Percentiles rank a stretch among this genome's conserved stretches.
Evolutionary conservation across 2,888 invertebrate genomes (phyloP).

Genomic region (Campoletis raptor): DNA sequence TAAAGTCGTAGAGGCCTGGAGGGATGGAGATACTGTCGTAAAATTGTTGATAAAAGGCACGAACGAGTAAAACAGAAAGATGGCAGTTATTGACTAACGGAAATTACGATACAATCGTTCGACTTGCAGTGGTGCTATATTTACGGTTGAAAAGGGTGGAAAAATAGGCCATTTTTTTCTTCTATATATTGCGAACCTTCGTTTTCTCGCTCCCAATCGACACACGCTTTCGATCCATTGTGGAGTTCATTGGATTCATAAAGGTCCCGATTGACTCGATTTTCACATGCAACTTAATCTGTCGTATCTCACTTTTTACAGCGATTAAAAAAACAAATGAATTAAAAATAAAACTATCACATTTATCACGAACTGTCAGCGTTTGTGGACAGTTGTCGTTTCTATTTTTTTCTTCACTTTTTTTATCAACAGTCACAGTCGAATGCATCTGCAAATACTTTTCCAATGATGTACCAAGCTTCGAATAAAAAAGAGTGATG

Average conservation of each 20-base stretch:
- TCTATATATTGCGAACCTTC: background rate
- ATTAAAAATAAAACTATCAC: slow-evolving; percentile 2
- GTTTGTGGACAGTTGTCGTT: background rate
- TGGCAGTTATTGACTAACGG: slow-evolving; percentile 69
- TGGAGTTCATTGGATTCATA: slow-evolving; percentile 14
- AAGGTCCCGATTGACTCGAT: background rate
- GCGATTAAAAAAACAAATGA: slow-evolving; percentile 12
- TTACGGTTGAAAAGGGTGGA: slow-evolving; percentile 5
- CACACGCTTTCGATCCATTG: background rate
- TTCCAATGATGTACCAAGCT: slow-evolving; percentile 17
- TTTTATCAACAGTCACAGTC: slow-evolving; percentile 16
- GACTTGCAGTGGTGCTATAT: slow-evolving; percentile 24
- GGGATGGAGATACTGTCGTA: background rate
- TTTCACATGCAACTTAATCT: background rate
- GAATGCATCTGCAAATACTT: slow-evolving; percentile 32
- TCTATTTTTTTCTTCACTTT: background rate
- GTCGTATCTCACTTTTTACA: slow-evolving; percentile 8
- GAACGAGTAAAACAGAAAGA: slow-evolving; percentile 42
- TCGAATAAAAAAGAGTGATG: slow-evolving; percentile 23
- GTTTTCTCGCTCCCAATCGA: slow-evolving; percentile 9
- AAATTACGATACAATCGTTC: slow-evolving; percentile 70
- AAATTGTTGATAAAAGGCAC: background rate
- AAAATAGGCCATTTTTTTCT: slow-evolving; percentile 20
- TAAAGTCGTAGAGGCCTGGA: background rate
- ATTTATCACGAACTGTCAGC: slow-evolving; percentile 13